phyloP scores from a whole-genome alignment of 1,140 invertebrate species.

The Teleopsis dalmanni region DNA sequence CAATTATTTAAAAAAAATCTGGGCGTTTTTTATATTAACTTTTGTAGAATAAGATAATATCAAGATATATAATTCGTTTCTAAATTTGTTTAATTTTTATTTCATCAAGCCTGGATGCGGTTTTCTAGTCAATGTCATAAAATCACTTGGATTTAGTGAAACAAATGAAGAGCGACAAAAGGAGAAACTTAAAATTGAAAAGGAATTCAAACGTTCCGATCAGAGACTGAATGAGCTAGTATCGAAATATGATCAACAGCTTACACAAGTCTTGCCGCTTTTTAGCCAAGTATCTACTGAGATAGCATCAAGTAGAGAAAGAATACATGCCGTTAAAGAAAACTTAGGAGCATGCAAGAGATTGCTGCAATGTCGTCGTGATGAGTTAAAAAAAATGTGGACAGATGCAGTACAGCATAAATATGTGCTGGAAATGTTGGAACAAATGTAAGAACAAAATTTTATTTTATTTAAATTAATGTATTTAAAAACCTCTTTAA shows the following conservation, averaged over 20 bases:
- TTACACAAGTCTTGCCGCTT: constrained; percentile 62
- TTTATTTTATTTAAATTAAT: not conserved
- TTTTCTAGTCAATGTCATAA: constrained; percentile 84
- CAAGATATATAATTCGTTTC: not conserved
- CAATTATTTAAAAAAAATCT: not conserved
- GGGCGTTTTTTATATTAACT: constrained; percentile 4
- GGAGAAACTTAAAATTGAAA: constrained; percentile 88
- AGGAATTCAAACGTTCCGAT: constrained; percentile 88
- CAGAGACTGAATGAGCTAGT: constrained; percentile 80
- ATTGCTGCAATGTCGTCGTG: constrained; percentile 80
- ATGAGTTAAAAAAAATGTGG: constrained; percentile 90
- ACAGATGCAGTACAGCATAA: constrained; percentile 88
- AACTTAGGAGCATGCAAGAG: constrained; percentile 85
- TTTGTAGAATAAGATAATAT: not conserved
- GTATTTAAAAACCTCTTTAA: constrained; percentile 18
- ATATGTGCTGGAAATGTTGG: constrained; percentile 75
- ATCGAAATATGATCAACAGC: constrained; percentile 77
- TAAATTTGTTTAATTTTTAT: not conserved
- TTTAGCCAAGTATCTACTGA: constrained; percentile 42
- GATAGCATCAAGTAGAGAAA: constrained; percentile 59
- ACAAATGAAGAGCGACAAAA: constrained; percentile 91
- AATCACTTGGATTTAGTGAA: constrained; percentile 83
- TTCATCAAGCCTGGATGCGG: constrained; percentile 24
- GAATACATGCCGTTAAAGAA: constrained; percentile 77
- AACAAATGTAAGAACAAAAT: constrained; percentile 85